phyloP scores from a whole-genome alignment of 2,888 invertebrate species.

The Oligia strigilis region DNA sequence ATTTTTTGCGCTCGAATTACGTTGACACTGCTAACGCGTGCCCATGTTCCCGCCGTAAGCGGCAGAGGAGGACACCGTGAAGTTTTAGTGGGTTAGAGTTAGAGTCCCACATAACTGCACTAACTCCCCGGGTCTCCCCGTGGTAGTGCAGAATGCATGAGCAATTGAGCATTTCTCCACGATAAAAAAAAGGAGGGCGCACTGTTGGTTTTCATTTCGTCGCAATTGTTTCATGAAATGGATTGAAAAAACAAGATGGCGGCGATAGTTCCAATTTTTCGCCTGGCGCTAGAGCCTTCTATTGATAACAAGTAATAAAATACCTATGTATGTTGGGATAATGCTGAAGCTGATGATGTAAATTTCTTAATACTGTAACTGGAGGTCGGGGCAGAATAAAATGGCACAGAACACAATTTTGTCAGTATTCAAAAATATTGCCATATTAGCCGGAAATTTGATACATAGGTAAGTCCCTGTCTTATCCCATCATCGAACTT shows the following conservation, averaged over 20 bases:
- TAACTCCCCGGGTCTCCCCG: no score
- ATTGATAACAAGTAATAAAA: not conserved
- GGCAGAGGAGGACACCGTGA: no score
- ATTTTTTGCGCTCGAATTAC: not conserved
- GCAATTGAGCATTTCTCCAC: no score
- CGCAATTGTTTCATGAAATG: not conserved
- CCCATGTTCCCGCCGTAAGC: no score
- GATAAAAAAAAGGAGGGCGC: no score
- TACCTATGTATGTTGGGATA: not conserved
- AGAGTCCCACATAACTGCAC: no score
- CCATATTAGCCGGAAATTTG: not conserved
- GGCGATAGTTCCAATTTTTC: not conserved
- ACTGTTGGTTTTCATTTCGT: not conserved
- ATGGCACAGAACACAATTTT: not conserved
- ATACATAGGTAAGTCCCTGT: no score
- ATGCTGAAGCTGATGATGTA: not conserved
- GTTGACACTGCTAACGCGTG: not conserved
- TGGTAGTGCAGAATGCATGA: no score
- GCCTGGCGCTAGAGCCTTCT: not conserved
- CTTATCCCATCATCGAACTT: no score
- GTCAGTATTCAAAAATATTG: not conserved
- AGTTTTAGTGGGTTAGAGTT: no score
- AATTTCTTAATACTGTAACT: not conserved
- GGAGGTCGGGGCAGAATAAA: not conserved
- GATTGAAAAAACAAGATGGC: not conserved